Conservation (phyloP, 2,888 invertebrate genomes). For the Agrilus cyanescens region DNA sequence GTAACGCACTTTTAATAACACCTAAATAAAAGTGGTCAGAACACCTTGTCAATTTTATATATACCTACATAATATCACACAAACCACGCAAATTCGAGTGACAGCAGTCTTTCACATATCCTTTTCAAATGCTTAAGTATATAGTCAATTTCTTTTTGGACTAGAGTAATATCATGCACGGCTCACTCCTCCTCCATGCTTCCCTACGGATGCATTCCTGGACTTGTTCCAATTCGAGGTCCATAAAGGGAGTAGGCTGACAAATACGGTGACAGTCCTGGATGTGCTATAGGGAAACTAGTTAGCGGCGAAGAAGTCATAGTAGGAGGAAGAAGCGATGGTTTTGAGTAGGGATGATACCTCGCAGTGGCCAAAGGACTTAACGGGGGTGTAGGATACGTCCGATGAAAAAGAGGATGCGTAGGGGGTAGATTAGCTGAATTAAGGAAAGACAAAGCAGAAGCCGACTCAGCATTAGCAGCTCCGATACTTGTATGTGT, state of each 20-base stretch:
- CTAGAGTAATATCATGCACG: no score
- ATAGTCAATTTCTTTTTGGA: no score
- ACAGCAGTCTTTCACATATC: no score
- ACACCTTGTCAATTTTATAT: no score
- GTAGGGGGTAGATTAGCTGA: conserved; percentile 49
- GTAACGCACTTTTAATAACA: no score
- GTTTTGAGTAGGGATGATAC: conserved; percentile 85
- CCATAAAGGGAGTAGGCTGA: conserved; percentile 83
- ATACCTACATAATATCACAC: no score
- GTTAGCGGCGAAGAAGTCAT: conserved; percentile 46
- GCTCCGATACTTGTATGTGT: conserved; percentile 67
- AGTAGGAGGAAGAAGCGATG: conserved; percentile 60
- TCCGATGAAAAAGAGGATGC: conserved; percentile 68
- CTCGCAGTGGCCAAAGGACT: conserved; percentile 71
- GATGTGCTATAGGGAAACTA: conserved; percentile 58
- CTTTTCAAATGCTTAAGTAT: no score
- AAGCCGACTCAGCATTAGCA: conserved; percentile 38
- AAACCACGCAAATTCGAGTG: no score
- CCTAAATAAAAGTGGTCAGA: no score
- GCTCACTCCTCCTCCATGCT: background rate
- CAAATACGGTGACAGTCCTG: conserved; percentile 72
- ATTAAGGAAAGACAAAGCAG: conserved; percentile 52
- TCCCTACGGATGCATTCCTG: conserved; percentile 59
- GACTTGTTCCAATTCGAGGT: conserved; percentile 67
- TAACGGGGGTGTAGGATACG: conserved; percentile 83